phyloP scores from a whole-genome alignment of 2,888 invertebrate genomes.

The Leucania comma region DNA sequence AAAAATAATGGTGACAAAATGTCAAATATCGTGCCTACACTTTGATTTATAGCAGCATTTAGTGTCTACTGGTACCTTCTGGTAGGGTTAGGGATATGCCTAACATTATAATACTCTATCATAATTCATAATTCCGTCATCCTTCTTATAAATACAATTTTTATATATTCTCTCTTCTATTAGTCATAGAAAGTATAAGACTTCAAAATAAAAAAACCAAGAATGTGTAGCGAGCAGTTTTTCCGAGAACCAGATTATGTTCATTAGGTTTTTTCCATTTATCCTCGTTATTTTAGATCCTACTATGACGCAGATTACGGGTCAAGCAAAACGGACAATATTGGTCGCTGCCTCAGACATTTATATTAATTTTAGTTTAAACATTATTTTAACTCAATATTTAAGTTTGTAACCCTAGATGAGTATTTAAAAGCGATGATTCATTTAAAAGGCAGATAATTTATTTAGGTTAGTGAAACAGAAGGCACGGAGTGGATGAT shows the following conservation, averaged over 20 bases:
- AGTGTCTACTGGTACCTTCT: slow-evolving; percentile 42
- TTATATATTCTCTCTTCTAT: slow-evolving; percentile 1
- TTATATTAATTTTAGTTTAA: slow-evolving; percentile 13
- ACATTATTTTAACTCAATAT: slow-evolving; percentile 38
- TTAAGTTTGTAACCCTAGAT: slow-evolving; percentile 50
- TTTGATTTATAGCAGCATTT: slow-evolving; percentile 55
- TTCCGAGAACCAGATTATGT: neutral
- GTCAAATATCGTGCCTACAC: slow-evolving; percentile 55
- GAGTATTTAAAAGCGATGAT: slow-evolving; percentile 69
- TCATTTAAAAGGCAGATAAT: slow-evolving; percentile 72
- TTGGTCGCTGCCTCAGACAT: neutral
- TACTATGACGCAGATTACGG: neutral
- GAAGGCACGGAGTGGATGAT: slow-evolving; percentile 62
- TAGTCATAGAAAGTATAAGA: neutral
- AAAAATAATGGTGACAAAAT: slow-evolving; percentile 57
- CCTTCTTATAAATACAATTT: slow-evolving; percentile 20
- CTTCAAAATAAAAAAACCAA: neutral
- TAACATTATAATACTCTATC: slow-evolving; percentile 29
- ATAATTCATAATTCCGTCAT: slow-evolving; percentile 32
- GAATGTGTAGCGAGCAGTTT: neutral
- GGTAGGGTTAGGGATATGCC: slow-evolving; percentile 43
- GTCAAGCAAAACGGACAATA: neutral
- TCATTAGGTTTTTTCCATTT: neutral
- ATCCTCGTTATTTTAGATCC: slow-evolving; percentile 8
- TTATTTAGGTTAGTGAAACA: slow-evolving; percentile 73